phyloP scores from a whole-genome alignment of 64 coral and sea anemone species.

The Porites lutea region DNA sequence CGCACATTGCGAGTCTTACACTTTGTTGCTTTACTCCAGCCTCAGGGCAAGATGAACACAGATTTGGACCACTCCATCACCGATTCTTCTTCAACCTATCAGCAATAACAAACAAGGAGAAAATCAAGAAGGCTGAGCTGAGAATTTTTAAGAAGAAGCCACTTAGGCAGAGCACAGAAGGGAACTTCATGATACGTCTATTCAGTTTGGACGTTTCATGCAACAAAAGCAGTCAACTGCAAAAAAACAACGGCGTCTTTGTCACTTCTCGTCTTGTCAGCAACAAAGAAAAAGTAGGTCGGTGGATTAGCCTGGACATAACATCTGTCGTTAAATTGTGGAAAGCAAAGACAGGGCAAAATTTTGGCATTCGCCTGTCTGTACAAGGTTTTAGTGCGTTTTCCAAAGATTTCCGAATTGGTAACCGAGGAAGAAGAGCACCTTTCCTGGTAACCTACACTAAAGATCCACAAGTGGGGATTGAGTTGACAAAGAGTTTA shows the following conservation, averaged over 20 bases:
- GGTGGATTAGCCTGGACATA: constrained; percentile 37
- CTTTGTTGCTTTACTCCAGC: background rate
- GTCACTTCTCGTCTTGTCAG: constrained; percentile 26
- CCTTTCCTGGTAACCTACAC: constrained; percentile 46
- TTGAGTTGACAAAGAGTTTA: background rate
- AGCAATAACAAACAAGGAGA: background rate
- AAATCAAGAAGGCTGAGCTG: constrained; percentile 35
- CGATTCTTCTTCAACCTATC: constrained; percentile 26
- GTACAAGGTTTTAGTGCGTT: constrained; percentile 14
- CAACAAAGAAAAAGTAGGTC: constrained; percentile 18
- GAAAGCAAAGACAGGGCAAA: constrained; percentile 9
- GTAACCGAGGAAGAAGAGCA: background rate
- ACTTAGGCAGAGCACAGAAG: constrained; percentile 9
- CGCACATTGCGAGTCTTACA: background rate
- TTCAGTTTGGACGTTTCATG: background rate
- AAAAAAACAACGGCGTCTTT: background rate
- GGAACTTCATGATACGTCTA: constrained; percentile 7
- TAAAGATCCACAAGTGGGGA: background rate
- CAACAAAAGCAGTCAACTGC: background rate
- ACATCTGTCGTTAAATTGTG: constrained; percentile 32
- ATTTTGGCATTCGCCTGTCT: constrained; percentile 6
- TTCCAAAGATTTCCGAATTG: constrained; percentile 24
- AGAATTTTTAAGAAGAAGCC: constrained; percentile 38
- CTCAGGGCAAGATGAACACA: background rate
- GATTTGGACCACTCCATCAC: background rate